Base-by-base conservation (phyloP, 2,888 invertebrate genomes). In the Eustalomyia histrio region DNA sequence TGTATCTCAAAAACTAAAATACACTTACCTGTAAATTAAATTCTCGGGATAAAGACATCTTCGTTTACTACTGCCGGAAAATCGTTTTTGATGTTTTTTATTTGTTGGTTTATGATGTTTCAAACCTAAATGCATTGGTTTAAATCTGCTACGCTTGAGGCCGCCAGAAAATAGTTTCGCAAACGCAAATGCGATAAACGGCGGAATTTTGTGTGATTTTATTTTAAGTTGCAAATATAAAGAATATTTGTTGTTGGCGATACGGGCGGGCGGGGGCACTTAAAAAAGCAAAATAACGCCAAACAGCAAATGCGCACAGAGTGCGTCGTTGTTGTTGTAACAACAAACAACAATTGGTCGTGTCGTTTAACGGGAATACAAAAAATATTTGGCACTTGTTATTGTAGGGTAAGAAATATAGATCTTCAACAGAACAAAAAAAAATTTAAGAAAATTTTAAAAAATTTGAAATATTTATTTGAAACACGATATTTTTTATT, bases 121-220 rank as follows among this genome's bases (percentile, higher is more conserved):
- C 92, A 86, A 91, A 89, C 90, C 89, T 91, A 86, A 92, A 91
- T 88, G 91, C 91, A 90, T 91, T 91, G 90, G 90, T 90, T 90
- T 90, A 87, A 89, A 87, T 90, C 88, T 87, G 85, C 85, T 86
- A 83, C 85, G 85, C 80, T 85, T 85, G 65, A 83, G 83, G 84
- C 79, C 80, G 79, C 72, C 80, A 76, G 83, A 82, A 83, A 85
- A 85, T 83, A 85, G 83, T 84, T 83, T 80, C 76, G 81, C 76
- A 75, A 84, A 76, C 83, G 78, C 74, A 80, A 84, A 80, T 71
- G 80, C 81, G 80, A 84, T 80, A 80, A 78, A 81, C 78, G 83
- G 83, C 83, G 83, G 82, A 84, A 84, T 84, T 83, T 84, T 84
- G 79, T 83, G 78, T 73, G 71, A 68, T 82, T 80, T 81, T 74